Percentiles rank a stretch among this genome's conserved stretches.
Conservation (phyloP, 2,888 invertebrate genomes). For the Macrophya alboannulata region DNA sequence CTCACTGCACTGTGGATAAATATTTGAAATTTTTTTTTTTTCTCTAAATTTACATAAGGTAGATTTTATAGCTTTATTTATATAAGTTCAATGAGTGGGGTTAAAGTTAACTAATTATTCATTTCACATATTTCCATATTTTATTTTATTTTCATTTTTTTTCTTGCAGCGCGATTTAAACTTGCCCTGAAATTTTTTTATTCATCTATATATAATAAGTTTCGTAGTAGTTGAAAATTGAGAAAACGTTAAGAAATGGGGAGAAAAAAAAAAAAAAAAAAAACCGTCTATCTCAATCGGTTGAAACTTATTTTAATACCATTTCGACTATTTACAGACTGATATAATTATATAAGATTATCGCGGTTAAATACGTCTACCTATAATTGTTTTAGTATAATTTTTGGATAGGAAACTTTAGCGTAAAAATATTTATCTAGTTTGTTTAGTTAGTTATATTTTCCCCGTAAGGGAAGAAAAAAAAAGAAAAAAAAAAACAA, state of each 20-base stretch:
- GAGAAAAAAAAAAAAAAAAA: not conserved
- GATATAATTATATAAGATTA: slow-evolving; percentile 23
- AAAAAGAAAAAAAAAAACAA: not conserved
- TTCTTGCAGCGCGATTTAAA: not conserved
- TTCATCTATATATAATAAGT: slow-evolving; percentile 4
- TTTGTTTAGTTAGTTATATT: not conserved
- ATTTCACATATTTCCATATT: slow-evolving; percentile 14
- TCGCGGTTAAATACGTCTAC: not conserved
- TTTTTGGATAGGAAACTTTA: not conserved
- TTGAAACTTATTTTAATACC: not conserved
- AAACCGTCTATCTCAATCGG: not conserved
- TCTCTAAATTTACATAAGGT: slow-evolving; percentile 3
- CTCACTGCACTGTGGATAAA: slow-evolving; percentile 14
- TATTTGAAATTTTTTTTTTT: not conserved
- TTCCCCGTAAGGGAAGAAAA: not conserved
- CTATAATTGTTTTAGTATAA: not conserved
- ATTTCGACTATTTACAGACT: slow-evolving; percentile 29
- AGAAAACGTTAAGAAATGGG: no score
- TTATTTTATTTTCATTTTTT: not conserved
- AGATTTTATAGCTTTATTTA: not conserved
- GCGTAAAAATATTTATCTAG: not conserved
- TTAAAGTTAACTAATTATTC: slow-evolving; percentile 17
- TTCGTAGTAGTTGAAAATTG: no score
- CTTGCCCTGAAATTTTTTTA: slow-evolving; percentile 11
- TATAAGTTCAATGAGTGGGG: not conserved